Conservation (phyloP, 2,888 invertebrate species). For the Pseudococcus longispinus region DNA sequence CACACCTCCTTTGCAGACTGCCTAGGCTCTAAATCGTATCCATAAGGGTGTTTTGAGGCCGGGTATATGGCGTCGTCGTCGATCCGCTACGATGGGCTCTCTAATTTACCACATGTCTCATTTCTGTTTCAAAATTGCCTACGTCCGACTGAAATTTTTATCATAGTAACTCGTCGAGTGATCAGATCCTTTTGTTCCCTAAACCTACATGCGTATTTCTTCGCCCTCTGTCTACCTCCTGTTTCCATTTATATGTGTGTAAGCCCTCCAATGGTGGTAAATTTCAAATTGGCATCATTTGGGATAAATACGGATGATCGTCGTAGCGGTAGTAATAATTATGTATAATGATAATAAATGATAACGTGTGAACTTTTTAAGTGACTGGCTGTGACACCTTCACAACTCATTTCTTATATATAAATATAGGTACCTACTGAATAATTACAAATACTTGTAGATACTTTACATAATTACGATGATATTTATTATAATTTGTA, state of each 20-base stretch:
- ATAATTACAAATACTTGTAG: background rate
- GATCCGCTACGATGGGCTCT: constrained; percentile 9
- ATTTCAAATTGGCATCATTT: background rate
- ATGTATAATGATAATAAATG: background rate
- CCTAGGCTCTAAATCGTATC: background rate
- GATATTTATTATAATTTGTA: background rate
- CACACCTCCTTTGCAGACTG: constrained; percentile 37
- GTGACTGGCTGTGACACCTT: constrained; percentile 56
- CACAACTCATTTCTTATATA: constrained; percentile 50
- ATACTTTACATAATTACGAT: background rate
- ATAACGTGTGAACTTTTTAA: constrained; percentile 16
- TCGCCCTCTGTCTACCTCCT: background rate
- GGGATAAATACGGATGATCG: background rate
- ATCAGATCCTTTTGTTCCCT: background rate
- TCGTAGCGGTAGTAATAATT: constrained; percentile 13
- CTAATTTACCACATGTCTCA: background rate
- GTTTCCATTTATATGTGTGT: background rate
- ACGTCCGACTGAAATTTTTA: constrained; percentile 22
- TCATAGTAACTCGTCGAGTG: constrained; percentile 5
- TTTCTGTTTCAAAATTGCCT: background rate
- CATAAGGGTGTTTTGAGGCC: background rate
- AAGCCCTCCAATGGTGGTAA: background rate
- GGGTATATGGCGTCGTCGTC: background rate
- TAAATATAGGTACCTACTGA: background rate
- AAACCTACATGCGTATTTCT: background rate